A percentile compares a stretch with the other conserved stretches of the same genome.
Conservation (phyloP, 2,888 invertebrate genomes). For the Drosophila multiciliata region DNA sequence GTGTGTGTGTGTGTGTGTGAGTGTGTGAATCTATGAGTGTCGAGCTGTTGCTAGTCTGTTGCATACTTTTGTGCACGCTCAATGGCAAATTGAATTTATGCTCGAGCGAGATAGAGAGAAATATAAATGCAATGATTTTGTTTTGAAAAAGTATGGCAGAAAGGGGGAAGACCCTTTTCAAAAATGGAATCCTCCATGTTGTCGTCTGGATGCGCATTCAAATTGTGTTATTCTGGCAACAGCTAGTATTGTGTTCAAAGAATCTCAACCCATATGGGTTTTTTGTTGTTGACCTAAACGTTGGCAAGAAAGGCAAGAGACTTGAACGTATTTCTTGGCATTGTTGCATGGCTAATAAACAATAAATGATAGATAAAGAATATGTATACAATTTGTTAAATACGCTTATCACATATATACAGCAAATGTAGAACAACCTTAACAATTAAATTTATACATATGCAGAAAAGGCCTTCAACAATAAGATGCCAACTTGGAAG, state of each 20-base stretch:
- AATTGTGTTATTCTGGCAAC: constrained; percentile 68
- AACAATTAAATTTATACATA: not conserved
- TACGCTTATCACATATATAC: not conserved
- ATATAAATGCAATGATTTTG: constrained; percentile 56
- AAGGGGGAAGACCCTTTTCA: not conserved
- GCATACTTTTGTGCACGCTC: constrained; percentile 74
- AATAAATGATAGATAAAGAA: not conserved
- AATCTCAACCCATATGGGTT: constrained; percentile 45
- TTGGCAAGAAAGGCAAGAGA: constrained; percentile 23
- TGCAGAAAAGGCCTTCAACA: not conserved
- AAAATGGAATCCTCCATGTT: constrained; percentile 15
- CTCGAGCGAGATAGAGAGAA: constrained; percentile 13
- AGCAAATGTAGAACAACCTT: not conserved
- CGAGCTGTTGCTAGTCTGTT: constrained; percentile 66
- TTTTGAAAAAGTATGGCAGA: constrained; percentile 16
- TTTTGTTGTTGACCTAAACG: constrained; percentile 17
- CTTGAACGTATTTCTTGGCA: constrained; percentile 20
- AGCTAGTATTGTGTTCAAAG: constrained; percentile 40
- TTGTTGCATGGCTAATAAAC: not conserved
- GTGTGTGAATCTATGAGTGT: constrained; percentile 11
- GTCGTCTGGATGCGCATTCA: constrained; percentile 57
- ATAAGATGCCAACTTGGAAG: too few relatives aligned
- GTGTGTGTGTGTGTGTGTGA: constrained; percentile 2
- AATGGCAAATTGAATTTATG: constrained; percentile 77
- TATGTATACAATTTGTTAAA: not conserved